phyloP scores from a whole-genome alignment of 2,888 invertebrate species.

The Andrena fulva region DNA sequence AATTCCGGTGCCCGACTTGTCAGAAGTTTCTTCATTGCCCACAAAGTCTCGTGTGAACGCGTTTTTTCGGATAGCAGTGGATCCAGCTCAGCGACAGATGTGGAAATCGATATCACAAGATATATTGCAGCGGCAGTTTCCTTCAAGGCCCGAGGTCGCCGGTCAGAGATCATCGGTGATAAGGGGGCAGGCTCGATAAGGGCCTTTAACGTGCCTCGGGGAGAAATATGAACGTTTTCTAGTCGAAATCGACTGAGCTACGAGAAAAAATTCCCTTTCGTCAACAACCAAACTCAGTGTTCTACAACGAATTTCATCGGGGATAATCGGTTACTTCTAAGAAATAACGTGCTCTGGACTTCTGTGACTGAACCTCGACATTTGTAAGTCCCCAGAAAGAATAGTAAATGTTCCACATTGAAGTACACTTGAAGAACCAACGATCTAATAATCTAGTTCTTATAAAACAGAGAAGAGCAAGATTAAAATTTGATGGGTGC shows the following conservation, averaged over 20 bases:
- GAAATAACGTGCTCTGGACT: no score
- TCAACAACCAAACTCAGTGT: background rate
- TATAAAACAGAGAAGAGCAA: no score
- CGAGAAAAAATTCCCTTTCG: background rate
- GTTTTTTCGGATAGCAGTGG: slow-evolving; percentile 11
- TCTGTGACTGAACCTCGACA: no score
- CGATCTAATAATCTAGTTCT: no score
- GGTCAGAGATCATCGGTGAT: slow-evolving; percentile 62
- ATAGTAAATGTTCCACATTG: no score
- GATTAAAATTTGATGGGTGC: no score
- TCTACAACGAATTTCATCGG: background rate
- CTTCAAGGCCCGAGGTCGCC: slow-evolving; percentile 66
- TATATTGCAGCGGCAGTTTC: slow-evolving; percentile 54
- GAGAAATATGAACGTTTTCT: slow-evolving; percentile 23
- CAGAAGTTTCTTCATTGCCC: background rate
- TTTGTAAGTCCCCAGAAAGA: no score
- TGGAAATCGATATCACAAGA: slow-evolving; percentile 37
- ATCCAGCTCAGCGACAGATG: slow-evolving; percentile 32
- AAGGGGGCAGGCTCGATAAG: slow-evolving; percentile 42
- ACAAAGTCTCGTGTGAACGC: slow-evolving; percentile 9
- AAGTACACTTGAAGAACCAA: background rate
- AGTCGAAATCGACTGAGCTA: background rate
- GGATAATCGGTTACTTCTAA: background rate
- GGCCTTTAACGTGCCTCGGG: slow-evolving; percentile 14
- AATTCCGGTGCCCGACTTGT: background rate